A percentile compares a stretch with the other conserved stretches of the same genome.
These are phyloP conservation scores for Cyanocitta stelleri DNA, from an alignment of 2,113 vertebrate species.

Conservation along the genomic window DNA sequence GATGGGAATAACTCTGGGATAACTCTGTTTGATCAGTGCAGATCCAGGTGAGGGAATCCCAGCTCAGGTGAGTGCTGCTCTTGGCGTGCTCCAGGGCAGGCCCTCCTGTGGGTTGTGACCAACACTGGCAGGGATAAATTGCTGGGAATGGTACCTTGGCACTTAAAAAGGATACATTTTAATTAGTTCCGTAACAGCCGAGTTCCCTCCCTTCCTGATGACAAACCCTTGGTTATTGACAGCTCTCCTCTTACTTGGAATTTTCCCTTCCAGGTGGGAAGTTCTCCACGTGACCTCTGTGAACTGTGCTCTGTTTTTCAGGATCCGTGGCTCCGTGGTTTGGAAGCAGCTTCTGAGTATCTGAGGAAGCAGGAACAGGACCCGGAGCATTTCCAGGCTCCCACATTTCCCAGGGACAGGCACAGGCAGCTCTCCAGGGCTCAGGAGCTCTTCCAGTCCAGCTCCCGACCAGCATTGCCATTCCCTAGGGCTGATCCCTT, in stretches of 20 bases:
- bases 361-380: background rate
- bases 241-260: background rate
- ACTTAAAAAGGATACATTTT: background rate
- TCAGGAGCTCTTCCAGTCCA: background rate
- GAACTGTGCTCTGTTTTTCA: constrained; percentile 41
- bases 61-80: background rate
- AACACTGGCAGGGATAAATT: accelerated
- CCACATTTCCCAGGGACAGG: background rate
- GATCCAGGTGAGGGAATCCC: too few relatives aligned
- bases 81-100: background rate
- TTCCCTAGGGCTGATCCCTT: background rate
- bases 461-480: background rate
- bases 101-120: background rate
- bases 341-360: background rate
- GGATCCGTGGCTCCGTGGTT: background rate
- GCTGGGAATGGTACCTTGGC: background rate
- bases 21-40: accelerated
- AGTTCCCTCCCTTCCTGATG: background rate
- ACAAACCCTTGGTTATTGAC: background rate
- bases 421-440: background rate
- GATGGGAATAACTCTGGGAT: background rate
- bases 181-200: background rate
- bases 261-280: background rate
- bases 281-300: background rate
- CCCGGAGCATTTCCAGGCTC: background rate